A percentile compares a stretch with the other conserved stretches of the same genome.
Conservation (phyloP, 2,797 vertebrate genomes). For the Benthosema pterotum region DNA sequence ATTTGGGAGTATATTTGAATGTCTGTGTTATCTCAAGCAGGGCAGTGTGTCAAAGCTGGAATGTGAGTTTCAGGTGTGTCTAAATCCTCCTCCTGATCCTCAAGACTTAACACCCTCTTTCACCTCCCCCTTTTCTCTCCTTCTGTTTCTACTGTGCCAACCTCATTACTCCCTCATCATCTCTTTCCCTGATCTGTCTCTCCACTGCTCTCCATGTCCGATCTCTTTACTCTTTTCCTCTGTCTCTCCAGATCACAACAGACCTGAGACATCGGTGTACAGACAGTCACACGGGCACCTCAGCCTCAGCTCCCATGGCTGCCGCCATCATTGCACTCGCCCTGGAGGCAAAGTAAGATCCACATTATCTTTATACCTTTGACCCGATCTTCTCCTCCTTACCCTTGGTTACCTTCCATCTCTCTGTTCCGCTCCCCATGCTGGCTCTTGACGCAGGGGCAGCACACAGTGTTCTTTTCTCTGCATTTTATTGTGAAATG, state of each 20-base stretch:
- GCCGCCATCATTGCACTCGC: conserved; percentile 97
- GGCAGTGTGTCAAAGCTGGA: conserved; percentile 50
- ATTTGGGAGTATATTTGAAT: neutral
- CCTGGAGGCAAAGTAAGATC: conserved; percentile 97
- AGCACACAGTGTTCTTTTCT: conserved; percentile 37
- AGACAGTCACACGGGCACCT: conserved; percentile 98
- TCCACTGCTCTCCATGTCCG: conserved; percentile 4
- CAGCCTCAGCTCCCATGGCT: conserved; percentile 97
- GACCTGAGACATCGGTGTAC: conserved; percentile 97
- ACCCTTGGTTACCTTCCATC: conserved; percentile 43
- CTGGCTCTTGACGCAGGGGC: conserved; percentile 16
- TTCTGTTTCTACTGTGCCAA: conserved; percentile 7
- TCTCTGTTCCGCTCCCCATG: conserved; percentile 21
- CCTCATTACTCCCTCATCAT: neutral
- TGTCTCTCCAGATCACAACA: conserved; percentile 90
- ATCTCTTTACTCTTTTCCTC: neutral
- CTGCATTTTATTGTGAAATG: conserved; percentile 13
- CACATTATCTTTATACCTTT: conserved; percentile 63
- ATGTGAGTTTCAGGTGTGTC: conserved; percentile 58
- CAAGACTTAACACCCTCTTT: conserved; percentile 21
- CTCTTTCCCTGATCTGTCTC: neutral
- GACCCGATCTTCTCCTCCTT: conserved; percentile 17
- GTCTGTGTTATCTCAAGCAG: conserved; percentile 23
- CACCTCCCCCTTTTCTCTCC: neutral
- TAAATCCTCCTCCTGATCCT: conserved; percentile 52